Evolutionary conservation across 2,113 vertebrate genomes (phyloP), one percentile per base, ranked within the genome.

Genomic region (Patagioenas fasciata): DNA sequence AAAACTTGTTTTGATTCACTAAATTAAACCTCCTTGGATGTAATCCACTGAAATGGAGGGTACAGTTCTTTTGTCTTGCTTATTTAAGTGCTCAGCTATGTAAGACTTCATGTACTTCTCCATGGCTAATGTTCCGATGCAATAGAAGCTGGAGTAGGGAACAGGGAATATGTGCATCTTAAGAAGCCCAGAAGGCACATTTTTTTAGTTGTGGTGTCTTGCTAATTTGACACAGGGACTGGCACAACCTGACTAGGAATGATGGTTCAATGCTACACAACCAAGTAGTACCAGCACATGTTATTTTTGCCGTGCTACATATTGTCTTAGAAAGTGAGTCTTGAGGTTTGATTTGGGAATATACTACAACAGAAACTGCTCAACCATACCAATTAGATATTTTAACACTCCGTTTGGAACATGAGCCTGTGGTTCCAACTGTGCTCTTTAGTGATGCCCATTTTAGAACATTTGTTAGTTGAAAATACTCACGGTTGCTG

Each of bases 21-120:
- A 78, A 94, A 94, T 96, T 75, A 94, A 93, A 75, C 53, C 65
- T 88, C 65, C 65, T 89, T 93, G 85, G 71, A 79, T 90, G 36
- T n/a, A 74, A 80, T 80, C 48, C 83, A 78, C 58, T 75, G 61
- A 42, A 83, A 23, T 28, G 53, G 85, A 82, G 85, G 54, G 25
- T 44, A 20, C 11, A 84, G 69, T 6, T 38, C 20, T 56, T 71
- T 38, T 67, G 77, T 60, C 80, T 81, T 28, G 57, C 48, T 79
- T 44, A 40, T n/a, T 91, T 28, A 24, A 31, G 42, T 10, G 40
- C 29, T 40, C 50, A 69, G 70, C 65, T 34, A 0, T 11, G 38
- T 62, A 15, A 31, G 77, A 8, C 40, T 60, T 50, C 2, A 3
- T 9, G 24, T 21, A 4, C 47, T 65, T 26, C 58, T 85, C 51